Percentiles rank a stretch among this genome's conserved stretches.
Evolutionary conservation across 2,888 invertebrate genomes (phyloP).

Genomic region (Sarcophaga variegata): DNA sequence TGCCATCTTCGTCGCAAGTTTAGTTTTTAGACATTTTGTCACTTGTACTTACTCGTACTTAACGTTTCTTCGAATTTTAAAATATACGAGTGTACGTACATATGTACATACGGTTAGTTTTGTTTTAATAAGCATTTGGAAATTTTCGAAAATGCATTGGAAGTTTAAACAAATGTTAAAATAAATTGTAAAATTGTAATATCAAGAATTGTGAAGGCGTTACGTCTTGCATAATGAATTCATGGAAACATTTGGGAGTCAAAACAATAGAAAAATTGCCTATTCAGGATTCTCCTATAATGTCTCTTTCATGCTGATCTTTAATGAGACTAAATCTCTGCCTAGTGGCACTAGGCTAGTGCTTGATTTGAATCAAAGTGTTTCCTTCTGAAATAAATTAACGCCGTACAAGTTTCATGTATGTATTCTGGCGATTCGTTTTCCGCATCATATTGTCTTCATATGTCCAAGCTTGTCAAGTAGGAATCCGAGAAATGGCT

Average conservation of each 20-base stretch:
- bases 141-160: neutral
- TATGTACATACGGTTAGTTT: neutral
- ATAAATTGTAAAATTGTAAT: neutral
- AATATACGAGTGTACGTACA: neutral
- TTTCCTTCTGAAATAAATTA: no score
- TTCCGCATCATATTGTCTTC: no score
- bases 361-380: no score
- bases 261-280: neutral
- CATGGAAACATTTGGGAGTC: neutral
- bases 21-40: constrained; percentile 46
- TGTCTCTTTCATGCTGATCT: no score
- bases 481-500: no score
- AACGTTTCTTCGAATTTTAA: constrained; percentile 41
- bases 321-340: no score
- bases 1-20: constrained; percentile 23
- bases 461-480: no score
- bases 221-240: neutral
- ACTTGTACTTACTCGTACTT: constrained; percentile 43
- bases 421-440: no score
- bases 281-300: no score
- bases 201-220: constrained; percentile 23
- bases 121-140: constrained; percentile 14
- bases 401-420: no score
- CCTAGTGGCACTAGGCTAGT: no score
- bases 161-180: neutral